Evolutionary conservation across 2,113 vertebrate genomes (phyloP).

Genomic region (Malurus melanocephalus): DNA sequence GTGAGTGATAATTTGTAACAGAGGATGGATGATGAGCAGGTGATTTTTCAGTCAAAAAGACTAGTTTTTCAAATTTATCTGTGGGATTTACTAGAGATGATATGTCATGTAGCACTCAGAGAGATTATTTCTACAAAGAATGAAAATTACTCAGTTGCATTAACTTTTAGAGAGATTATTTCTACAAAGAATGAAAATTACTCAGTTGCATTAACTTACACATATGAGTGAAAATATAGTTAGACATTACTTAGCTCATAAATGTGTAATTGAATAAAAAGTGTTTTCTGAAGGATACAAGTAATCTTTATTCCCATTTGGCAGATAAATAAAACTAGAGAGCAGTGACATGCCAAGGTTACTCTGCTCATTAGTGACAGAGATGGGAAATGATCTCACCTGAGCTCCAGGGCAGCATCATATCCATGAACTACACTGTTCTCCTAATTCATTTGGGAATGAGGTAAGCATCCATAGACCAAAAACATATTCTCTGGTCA

Average conservation of each 20-base stretch:
- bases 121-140: background rate
- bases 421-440: background rate
- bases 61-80: background rate
- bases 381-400: background rate
- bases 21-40: background rate
- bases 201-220: background rate
- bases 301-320: background rate
- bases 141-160: background rate
- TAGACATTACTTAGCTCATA: background rate
- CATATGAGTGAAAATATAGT: background rate
- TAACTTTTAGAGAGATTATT: background rate
- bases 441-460: background rate
- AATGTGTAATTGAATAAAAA: background rate
- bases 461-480: background rate
- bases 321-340: background rate
- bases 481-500: background rate
- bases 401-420: background rate
- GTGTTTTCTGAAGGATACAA: background rate
- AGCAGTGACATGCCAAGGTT: background rate
- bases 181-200: background rate
- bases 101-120: background rate
- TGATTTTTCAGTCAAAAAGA: background rate
- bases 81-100: background rate
- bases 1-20: conserved; percentile 33
- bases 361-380: background rate